These are phyloP conservation scores for Cantharis flavilabris DNA, from an alignment of 2,888 invertebrate genomes.

Conservation along the genomic window DNA sequence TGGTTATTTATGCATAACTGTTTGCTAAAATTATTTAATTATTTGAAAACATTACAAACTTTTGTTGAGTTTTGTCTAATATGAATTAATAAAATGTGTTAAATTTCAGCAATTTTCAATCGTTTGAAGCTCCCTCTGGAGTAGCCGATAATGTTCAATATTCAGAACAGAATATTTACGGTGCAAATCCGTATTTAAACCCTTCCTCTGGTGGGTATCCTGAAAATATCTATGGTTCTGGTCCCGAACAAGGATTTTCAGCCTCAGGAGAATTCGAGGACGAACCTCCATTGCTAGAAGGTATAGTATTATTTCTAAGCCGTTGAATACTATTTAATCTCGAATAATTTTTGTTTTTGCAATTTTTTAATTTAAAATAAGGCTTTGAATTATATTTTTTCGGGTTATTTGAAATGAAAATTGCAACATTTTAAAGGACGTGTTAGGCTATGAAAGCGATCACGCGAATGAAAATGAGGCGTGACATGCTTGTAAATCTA, in stretches of 20 bases:
- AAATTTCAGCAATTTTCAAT: constrained; percentile 42
- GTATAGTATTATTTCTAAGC: constrained; percentile 21
- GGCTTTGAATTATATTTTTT: not conserved
- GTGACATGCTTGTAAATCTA: not conserved
- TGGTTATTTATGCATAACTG: not conserved
- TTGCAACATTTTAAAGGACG: not conserved
- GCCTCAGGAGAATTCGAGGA: constrained; percentile 35
- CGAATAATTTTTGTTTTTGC: not conserved
- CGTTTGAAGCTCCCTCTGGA: constrained; percentile 36
- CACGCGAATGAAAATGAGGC: not conserved
- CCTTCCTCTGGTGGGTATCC: constrained; percentile 22
- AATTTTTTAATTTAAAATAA: not conserved
- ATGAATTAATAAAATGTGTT: constrained; percentile 1
- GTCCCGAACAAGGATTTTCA: constrained; percentile 19
- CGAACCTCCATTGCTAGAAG: constrained; percentile 40
- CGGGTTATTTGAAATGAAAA: not conserved
- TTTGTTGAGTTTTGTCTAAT: not conserved
- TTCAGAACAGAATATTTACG: constrained; percentile 33
- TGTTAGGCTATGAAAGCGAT: not conserved
- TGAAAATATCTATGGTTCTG: constrained; percentile 4
- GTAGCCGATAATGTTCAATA: constrained; percentile 9
- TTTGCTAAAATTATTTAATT: not conserved
- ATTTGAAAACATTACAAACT: not conserved
- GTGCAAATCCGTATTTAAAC: constrained; percentile 39
- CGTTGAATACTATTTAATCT: not conserved